Evolutionary conservation across 2,113 vertebrate species (phyloP).

Genomic region (Psittacara wagleri): DNA sequence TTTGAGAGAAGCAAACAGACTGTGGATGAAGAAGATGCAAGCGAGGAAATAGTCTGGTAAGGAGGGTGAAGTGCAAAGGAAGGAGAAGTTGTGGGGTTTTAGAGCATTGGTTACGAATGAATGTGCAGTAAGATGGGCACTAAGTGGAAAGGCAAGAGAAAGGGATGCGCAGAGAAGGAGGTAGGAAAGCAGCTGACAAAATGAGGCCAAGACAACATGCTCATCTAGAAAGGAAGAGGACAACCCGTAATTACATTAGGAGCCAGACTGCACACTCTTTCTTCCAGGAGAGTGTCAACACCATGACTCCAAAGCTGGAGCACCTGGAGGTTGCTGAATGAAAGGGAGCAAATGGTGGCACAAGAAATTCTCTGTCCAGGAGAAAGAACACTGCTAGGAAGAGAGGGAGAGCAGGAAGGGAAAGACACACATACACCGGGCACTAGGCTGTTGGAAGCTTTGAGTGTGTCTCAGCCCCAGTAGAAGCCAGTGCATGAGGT

Average conservation of each 20-base stretch:
- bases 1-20: background rate
- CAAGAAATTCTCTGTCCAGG: background rate
- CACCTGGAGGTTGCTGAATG: background rate
- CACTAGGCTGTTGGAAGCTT: background rate
- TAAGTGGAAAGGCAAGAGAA: background rate
- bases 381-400: background rate
- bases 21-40: background rate
- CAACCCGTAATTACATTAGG: background rate
- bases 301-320: background rate
- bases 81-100: background rate
- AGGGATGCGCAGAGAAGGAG: background rate
- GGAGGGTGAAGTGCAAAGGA: background rate
- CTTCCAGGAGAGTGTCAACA: background rate
- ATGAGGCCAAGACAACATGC: background rate
- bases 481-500: background rate
- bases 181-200: background rate
- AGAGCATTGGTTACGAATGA: background rate
- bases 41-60: background rate
- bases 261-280: background rate
- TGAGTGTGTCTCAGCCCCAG: background rate
- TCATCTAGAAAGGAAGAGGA: background rate
- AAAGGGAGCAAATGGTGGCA: background rate
- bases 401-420: background rate
- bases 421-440: background rate
- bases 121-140: background rate